Percentiles rank a stretch among this genome's conserved stretches.
phyloP scores from a whole-genome alignment of 2,113 vertebrate genomes.

The Cariama cristata region DNA sequence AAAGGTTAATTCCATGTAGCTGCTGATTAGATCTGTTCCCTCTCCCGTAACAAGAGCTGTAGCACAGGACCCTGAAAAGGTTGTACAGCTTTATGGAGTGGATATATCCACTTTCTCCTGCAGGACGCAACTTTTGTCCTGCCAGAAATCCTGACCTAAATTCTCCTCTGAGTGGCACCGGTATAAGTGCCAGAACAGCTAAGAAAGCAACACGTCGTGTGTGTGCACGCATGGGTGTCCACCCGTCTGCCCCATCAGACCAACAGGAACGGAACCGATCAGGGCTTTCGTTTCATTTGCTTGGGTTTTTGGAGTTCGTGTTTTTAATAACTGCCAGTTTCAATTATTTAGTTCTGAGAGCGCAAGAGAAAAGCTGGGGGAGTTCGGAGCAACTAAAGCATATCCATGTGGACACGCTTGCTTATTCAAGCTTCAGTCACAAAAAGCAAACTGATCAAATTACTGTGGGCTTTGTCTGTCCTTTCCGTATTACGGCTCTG shows the following conservation, averaged over 20 bases:
- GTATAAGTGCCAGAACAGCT: neutral
- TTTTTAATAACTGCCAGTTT: neutral
- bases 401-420: neutral
- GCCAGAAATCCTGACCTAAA: slow-evolving; percentile 31
- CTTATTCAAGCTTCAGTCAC: neutral
- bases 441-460: neutral
- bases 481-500: neutral
- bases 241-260: neutral
- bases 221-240: neutral
- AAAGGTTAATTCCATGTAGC: neutral
- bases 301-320: neutral
- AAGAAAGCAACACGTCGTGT: neutral
- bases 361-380: neutral
- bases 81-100: neutral
- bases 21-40: neutral
- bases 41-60: neutral
- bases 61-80: neutral
- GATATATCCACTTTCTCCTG: neutral
- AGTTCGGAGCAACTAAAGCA: neutral
- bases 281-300: neutral
- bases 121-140: neutral
- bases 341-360: neutral
- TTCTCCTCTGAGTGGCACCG: neutral
- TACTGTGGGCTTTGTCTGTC: neutral
- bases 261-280: neutral